Percentiles rank a stretch among this genome's conserved stretches.
These are phyloP conservation scores for Drosophila suboccidentalis DNA, from an alignment of 2,888 invertebrate species.

Conservation along the genomic window DNA sequence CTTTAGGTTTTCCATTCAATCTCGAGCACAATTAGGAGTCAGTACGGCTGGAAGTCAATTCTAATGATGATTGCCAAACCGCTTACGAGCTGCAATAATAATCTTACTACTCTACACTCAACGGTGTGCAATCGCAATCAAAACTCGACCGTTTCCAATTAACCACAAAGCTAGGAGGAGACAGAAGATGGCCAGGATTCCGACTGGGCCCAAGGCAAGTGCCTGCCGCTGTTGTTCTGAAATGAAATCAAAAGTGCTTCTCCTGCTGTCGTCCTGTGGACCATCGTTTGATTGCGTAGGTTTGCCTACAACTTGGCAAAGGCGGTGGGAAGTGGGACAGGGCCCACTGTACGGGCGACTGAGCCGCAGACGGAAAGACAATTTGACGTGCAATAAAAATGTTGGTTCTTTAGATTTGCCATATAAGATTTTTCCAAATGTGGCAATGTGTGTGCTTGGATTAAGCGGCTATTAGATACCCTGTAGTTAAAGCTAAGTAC, in stretches of 20 bases:
- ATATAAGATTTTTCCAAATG: slow-evolving; percentile 50
- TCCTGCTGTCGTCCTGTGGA: slow-evolving; percentile 1
- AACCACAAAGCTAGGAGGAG: slow-evolving; percentile 18
- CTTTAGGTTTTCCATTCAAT: slow-evolving; percentile 5
- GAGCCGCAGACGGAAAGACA: slow-evolving; percentile 52
- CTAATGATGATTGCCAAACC: slow-evolving; percentile 76
- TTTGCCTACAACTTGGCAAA: no score
- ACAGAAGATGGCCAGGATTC: neutral
- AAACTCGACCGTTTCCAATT: slow-evolving; percentile 54
- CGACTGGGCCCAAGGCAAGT: slow-evolving; percentile 9
- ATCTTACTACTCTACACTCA: slow-evolving; percentile 17
- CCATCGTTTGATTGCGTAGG: slow-evolving; percentile 40
- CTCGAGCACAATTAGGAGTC: slow-evolving; percentile 44
- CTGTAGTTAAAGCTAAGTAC: neutral
- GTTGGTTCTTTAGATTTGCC: slow-evolving; percentile 55
- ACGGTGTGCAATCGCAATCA: slow-evolving; percentile 44
- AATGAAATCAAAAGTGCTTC: slow-evolving; percentile 60
- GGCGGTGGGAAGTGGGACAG: neutral
- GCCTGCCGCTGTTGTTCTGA: slow-evolving; percentile 20
- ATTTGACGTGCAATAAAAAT: slow-evolving; percentile 75
- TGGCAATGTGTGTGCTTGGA: no score
- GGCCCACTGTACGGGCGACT: slow-evolving; percentile 41
- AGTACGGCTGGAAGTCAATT: slow-evolving; percentile 23
- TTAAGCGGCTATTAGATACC: slow-evolving; percentile 19
- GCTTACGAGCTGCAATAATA: slow-evolving; percentile 69